Evolutionary conservation across 1,140 invertebrate species (phyloP), one percentile per base, ranked within the genome.

Genomic region (Drosophila yakuba): DNA sequence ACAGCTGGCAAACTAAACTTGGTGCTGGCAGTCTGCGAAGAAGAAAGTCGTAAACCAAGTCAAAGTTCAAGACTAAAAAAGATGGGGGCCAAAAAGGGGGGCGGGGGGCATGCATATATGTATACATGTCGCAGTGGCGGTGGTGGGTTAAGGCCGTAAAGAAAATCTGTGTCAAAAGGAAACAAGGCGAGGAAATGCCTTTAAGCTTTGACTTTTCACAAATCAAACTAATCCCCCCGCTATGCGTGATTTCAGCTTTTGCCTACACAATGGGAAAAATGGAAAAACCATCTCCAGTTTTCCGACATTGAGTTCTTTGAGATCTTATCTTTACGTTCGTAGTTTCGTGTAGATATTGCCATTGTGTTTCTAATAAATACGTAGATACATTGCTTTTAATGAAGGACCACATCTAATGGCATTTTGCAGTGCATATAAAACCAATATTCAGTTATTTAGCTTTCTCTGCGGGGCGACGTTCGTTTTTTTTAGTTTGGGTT

Each of bases 91-190:
- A 39, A 39, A 39, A 1, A 0, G 12, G 0, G 25, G 20, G 12
- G 0, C 17, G n/a, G 0, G 25, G 32, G 60, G 43, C 2, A 4
- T 10, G 15, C n/a, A n/a, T 6, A 4, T 39, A 39, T 69, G 38
- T 63, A 47, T 48, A 35, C 25, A 15, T 50, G 35, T 12, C 39
- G 32, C 36, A 10, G 57, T 17, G 35, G 20, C 17, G 15, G 45
- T 38, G 54, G 35, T 51, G 62, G 74, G 73, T 75, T 67, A 76
- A 66, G 74, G 66, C 75, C 67, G 78, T 78, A 67, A 76, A 75
- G 56, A 75, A 83, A 83, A 83, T 80, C 78, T 81, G 79, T 76
- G 74, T 61, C 74, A 54, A 73, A 67, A 51, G 35, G 69, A 71
- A 64, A 45, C 67, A 69, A 71, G 69, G 48, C 51, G 68, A 61